phyloP scores from a whole-genome alignment of 2,113 vertebrate species.

The Oncorhynchus clarkii region DNA sequence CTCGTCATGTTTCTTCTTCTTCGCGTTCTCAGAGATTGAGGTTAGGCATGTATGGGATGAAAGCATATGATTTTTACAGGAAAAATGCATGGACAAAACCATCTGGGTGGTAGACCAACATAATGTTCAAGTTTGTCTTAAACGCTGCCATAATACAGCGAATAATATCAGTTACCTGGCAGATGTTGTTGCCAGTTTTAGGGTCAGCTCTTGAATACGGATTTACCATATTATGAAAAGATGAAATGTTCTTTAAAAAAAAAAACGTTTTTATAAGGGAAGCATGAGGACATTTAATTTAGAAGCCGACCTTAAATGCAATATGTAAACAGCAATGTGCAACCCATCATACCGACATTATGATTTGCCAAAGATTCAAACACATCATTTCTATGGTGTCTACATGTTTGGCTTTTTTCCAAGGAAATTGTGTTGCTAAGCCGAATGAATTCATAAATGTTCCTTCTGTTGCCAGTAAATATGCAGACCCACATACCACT shows the following conservation, averaged over 20 bases:
- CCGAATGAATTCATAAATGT: constrained; percentile 6
- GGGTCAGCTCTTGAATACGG: constrained; percentile 15
- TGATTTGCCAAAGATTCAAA: constrained; percentile 70
- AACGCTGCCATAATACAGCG: neutral
- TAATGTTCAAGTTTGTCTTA: constrained; percentile 6
- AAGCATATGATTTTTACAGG: constrained; percentile 23
- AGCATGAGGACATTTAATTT: constrained; percentile 24
- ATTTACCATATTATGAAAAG: neutral
- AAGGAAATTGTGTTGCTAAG: constrained; percentile 13
- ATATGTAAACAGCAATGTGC: constrained; percentile 60
- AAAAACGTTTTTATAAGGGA: constrained; percentile 28
- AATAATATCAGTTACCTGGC: neutral
- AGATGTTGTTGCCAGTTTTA: neutral
- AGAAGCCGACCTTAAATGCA: constrained; percentile 55
- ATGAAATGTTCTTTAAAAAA: neutral
- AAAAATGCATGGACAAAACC: constrained; percentile 46
- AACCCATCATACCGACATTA: constrained; percentile 53
- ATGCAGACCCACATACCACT: neutral
- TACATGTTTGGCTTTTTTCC: constrained; percentile 36
- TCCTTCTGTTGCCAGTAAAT: neutral
- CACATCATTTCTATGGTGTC: constrained; percentile 37
- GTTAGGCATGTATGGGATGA: constrained; percentile 52
- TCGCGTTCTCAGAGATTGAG: constrained; percentile 55
- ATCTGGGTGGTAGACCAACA: neutral
- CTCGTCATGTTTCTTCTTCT: constrained; percentile 56